Percentiles rank a stretch among this genome's conserved stretches.
Evolutionary conservation across 2,797 vertebrate species (phyloP).

Genomic region (Gambusia yucatana): DNA sequence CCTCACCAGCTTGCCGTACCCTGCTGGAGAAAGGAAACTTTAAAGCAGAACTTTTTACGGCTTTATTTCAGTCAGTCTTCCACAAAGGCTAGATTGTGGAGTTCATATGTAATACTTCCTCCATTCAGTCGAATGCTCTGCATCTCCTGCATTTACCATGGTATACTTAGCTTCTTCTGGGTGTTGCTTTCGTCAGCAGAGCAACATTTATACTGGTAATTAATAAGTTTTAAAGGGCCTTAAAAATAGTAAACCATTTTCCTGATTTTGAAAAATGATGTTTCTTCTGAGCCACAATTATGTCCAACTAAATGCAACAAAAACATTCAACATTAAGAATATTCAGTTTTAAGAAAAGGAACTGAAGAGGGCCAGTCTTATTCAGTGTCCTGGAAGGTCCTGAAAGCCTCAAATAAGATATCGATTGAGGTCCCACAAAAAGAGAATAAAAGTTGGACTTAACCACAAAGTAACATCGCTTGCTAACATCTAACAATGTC

Average conservation of each 20-base stretch:
- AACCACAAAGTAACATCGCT: slow-evolving; percentile 38
- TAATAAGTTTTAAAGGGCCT: no score
- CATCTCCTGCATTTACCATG: no score
- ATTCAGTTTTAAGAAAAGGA: slow-evolving; percentile 17
- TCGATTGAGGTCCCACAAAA: slow-evolving; percentile 47
- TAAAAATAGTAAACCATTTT: not conserved
- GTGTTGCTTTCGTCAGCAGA: no score
- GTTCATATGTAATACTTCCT: no score
- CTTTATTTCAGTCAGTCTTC: no score
- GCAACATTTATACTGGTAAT: no score
- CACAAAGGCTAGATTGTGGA: no score
- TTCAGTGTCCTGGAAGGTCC: not conserved
- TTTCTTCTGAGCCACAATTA: not conserved
- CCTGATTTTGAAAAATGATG: not conserved
- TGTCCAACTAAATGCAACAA: not conserved
- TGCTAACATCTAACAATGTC: slow-evolving; percentile 35
- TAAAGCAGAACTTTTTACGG: no score
- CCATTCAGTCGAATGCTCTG: no score
- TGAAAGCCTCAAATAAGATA: slow-evolving; percentile 61
- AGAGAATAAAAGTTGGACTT: not conserved
- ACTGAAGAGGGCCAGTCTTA: slow-evolving; percentile 30
- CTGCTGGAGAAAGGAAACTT: no score
- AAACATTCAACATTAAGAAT: not conserved
- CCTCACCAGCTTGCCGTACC: no score
- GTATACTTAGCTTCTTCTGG: no score